Percentiles rank a stretch among this genome's conserved stretches.
These are phyloP conservation scores for Agriopis marginaria DNA, from an alignment of 2,888 invertebrate genomes.

Conservation along the genomic window DNA sequence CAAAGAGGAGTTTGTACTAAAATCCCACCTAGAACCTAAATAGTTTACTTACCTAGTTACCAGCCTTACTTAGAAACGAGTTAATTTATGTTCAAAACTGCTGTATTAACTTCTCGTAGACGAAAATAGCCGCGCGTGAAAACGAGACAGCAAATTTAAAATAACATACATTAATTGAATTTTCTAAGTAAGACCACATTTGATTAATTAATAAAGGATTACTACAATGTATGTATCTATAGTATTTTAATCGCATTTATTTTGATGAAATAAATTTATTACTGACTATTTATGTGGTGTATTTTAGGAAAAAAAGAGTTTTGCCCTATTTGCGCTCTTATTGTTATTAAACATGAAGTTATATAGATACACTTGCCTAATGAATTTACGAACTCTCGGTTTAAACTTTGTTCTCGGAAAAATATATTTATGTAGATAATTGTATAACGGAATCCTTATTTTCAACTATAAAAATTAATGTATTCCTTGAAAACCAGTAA, in stretches of 20 bases:
- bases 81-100: no score
- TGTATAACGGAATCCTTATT: neutral
- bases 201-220: neutral
- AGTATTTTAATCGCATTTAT: neutral
- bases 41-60: neutral
- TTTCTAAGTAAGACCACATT: no score
- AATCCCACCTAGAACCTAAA: slow-evolving; percentile 52
- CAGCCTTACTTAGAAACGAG: no score
- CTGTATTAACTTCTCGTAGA: no score
- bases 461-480: neutral
- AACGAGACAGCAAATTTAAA: no score
- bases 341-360: neutral
- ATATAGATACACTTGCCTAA: no score
- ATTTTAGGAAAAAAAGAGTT: neutral
- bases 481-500: no score
- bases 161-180: no score
- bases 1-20: slow-evolving; percentile 67
- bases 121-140: no score
- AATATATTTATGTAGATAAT: neutral
- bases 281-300: neutral
- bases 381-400: no score
- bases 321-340: neutral
- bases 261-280: neutral
- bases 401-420: neutral
- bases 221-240: neutral